phyloP scores from a whole-genome alignment of 1,140 invertebrate genomes.

The Ctenoplectra terminalis region DNA sequence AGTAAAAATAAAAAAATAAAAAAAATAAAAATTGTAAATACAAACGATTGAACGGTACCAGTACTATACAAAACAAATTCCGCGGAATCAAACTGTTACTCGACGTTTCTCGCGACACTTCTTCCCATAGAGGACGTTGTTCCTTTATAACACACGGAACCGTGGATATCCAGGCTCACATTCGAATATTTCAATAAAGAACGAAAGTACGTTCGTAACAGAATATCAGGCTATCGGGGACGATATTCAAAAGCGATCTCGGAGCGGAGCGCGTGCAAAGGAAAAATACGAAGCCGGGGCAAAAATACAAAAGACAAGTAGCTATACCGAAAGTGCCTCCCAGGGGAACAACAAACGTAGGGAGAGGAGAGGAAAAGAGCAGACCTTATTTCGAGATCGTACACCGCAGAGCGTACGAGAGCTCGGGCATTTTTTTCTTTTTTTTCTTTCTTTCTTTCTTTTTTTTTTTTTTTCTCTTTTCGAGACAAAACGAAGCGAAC shows the following conservation, averaged over 20 bases:
- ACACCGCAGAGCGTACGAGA: background rate
- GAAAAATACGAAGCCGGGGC: constrained; percentile 10
- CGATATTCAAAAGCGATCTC: constrained; percentile 45
- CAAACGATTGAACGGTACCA: too few relatives aligned
- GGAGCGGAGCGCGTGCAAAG: background rate
- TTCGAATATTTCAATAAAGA: constrained; percentile 58
- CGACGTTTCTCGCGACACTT: background rate
- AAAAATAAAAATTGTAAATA: too few relatives aligned
- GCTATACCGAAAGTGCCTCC: constrained; percentile 32
- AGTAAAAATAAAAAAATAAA: too few relatives aligned
- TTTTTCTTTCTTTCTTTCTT: too few relatives aligned
- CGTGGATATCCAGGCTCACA: background rate
- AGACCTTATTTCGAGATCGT: constrained; percentile 45
- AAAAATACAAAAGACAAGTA: constrained; percentile 40
- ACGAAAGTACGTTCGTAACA: constrained; percentile 6
- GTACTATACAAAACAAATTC: too few relatives aligned
- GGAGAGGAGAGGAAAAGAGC: background rate
- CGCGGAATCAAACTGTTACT: background rate
- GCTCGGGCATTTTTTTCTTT: too few relatives aligned
- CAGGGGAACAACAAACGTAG: constrained; percentile 7
- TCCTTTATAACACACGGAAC: background rate
- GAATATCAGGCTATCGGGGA: constrained; percentile 6
- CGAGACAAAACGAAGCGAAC: constrained; percentile 33
- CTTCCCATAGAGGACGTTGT: background rate
- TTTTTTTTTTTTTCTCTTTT: too few relatives aligned